Evolutionary conservation across 1,140 invertebrate genomes (phyloP).

Genomic region (Bombus ignitus): DNA sequence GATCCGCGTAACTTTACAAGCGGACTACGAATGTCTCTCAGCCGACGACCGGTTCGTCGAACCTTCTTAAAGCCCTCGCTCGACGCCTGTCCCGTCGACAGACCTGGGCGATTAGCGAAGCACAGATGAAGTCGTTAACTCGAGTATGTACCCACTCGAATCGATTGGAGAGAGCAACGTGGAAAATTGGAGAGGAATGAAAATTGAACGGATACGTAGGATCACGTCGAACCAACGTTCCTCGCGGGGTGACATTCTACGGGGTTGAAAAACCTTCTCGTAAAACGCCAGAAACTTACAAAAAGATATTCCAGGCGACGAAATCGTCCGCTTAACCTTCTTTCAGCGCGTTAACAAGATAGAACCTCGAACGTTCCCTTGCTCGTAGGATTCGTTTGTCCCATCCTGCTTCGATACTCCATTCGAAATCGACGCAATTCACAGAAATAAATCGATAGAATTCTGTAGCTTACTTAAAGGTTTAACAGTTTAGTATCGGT

Average conservation of each 20-base stretch:
- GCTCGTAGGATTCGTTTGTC: not conserved
- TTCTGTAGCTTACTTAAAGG: not conserved
- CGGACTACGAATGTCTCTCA: not conserved
- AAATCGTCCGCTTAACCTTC: not conserved
- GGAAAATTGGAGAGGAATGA: constrained; percentile 72
- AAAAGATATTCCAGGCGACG: not conserved
- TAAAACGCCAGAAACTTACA: not conserved
- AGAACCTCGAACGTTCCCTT: not conserved
- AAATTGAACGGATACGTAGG: constrained; percentile 68
- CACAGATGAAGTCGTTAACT: constrained; percentile 76
- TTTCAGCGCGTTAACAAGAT: not conserved
- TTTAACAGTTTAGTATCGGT: not conserved
- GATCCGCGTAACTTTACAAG: not conserved
- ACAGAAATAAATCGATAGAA: not conserved
- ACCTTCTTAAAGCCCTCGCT: constrained; percentile 31
- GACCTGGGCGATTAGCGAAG: constrained; percentile 32
- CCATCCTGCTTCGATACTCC: not conserved
- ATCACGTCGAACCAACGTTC: not conserved
- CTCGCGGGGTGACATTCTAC: not conserved
- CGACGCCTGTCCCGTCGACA: not conserved
- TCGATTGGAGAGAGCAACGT: constrained; percentile 48
- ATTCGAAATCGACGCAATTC: not conserved
- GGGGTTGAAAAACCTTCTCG: not conserved
- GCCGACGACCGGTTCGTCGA: not conserved
- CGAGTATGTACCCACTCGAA: constrained; percentile 75